A percentile compares a stretch with the other conserved stretches of the same genome.
These are phyloP conservation scores for Aplysia californica DNA, from an alignment of 1,140 invertebrate species.

Conservation along the genomic window DNA sequence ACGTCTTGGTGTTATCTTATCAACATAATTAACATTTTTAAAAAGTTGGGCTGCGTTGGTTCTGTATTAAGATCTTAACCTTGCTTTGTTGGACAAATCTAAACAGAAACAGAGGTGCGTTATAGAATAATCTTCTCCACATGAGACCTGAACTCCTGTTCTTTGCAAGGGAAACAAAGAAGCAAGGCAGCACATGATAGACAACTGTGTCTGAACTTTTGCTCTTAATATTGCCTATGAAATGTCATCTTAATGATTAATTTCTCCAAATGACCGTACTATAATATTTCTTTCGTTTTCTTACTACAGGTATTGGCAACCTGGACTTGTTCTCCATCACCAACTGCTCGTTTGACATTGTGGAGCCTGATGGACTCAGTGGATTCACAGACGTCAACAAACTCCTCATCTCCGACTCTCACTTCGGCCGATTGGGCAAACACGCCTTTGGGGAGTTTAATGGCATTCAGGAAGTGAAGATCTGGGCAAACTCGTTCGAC, in stretches of 20 bases:
- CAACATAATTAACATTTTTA: no score
- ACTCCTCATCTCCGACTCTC: conserved; percentile 7
- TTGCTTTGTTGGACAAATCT: no score
- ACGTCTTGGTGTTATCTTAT: no score
- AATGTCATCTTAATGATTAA: not conserved
- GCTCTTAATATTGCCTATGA: no score
- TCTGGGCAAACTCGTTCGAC: not conserved
- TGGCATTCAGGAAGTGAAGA: not conserved
- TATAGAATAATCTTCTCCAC: not conserved
- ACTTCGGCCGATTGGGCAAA: conserved; percentile 10
- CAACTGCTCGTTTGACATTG: conserved; percentile 10
- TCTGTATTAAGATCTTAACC: no score
- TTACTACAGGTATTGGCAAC: not conserved
- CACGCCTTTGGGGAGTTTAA: conserved; percentile 1
- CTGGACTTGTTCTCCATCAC: conserved; percentile 10
- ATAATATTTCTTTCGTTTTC: not conserved
- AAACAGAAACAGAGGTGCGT: no score
- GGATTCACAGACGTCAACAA: not conserved
- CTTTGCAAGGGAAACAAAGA: not conserved
- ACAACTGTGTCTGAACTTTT: no score
- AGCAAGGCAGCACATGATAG: no score
- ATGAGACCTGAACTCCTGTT: not conserved
- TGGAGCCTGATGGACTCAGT: conserved; percentile 22
- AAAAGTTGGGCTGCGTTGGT: no score
- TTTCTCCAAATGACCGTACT: not conserved